Conservation (phyloP, 2,888 invertebrate genomes). For the Cephalotes varians region DNA sequence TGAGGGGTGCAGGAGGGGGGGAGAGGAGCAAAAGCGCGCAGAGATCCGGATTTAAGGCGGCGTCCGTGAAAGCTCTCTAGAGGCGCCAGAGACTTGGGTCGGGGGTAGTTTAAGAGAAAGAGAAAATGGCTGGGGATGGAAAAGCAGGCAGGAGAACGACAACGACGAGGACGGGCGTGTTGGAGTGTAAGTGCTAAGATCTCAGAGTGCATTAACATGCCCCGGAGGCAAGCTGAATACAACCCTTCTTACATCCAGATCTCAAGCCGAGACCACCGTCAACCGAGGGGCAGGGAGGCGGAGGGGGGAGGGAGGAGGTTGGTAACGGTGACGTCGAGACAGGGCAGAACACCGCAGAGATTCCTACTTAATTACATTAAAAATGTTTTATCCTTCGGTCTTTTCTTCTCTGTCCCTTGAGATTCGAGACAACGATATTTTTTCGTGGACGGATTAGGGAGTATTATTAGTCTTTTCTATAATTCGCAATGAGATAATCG, state of each 20-base stretch:
- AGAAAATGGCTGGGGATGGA: constrained; percentile 83
- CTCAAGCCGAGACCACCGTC: constrained; percentile 79
- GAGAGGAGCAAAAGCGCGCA: constrained; percentile 66
- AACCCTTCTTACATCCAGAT: constrained; percentile 85
- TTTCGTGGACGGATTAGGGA: constrained; percentile 43
- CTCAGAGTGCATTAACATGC: constrained; percentile 86
- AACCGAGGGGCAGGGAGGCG: constrained; percentile 66
- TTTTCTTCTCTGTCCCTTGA: constrained; percentile 38
- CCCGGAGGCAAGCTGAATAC: constrained; percentile 85
- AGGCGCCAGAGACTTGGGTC: constrained; percentile 79
- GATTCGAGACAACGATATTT: constrained; percentile 46
- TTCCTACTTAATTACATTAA: constrained; percentile 86
- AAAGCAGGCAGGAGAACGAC: constrained; percentile 70
- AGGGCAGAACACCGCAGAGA: constrained; percentile 79
- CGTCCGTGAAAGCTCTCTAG: constrained; percentile 85
- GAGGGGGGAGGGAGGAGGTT: constrained; percentile 56
- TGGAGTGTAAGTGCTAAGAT: constrained; percentile 86
- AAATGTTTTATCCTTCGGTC: constrained; percentile 81
- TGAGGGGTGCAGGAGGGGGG: neutral
- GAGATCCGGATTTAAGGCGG: constrained; percentile 85
- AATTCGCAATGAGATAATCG: constrained; percentile 3
- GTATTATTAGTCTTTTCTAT: constrained; percentile 17
- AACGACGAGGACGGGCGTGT: constrained; percentile 80
- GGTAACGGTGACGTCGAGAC: constrained; percentile 55
- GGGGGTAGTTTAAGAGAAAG: constrained; percentile 84